Evolutionary conservation across 2,113 vertebrate species (phyloP).

Genomic region (Suricata suricatta): DNA sequence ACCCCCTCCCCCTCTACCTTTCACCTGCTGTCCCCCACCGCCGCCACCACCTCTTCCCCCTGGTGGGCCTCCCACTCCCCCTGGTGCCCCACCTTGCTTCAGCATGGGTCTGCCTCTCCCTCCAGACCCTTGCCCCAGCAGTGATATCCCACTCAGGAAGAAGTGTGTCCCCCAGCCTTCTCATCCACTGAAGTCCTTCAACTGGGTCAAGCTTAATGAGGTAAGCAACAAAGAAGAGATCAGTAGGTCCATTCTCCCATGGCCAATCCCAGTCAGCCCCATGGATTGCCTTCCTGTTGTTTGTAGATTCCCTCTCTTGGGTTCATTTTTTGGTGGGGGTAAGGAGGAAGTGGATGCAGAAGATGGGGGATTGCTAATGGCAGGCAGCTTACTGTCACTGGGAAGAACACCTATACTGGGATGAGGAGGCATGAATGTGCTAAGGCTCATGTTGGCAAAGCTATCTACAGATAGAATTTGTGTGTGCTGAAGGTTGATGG

Average conservation of each 20-base stretch:
- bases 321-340: neutral
- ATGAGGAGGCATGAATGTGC: neutral
- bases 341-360: neutral
- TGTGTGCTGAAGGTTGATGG: neutral
- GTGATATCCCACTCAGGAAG: slow-evolving; percentile 85
- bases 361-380: neutral
- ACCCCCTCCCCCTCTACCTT: slow-evolving; percentile 90
- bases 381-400: neutral
- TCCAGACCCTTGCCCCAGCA: slow-evolving; percentile 81
- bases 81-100: slow-evolving; percentile 95
- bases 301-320: neutral
- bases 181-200: slow-evolving; percentile 98
- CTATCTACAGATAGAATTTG: neutral
- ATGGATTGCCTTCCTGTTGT: neutral
- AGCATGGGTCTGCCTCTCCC: slow-evolving; percentile 85
- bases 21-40: slow-evolving; percentile 88
- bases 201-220: slow-evolving; percentile 98
- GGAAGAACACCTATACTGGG: neutral
- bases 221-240: slow-evolving; percentile 82
- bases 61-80: slow-evolving; percentile 92
- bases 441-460: neutral
- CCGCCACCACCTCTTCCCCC: slow-evolving; percentile 90
- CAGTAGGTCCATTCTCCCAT: rapidly evolving
- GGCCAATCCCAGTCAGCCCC: too few species aligned
- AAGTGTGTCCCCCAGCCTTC: slow-evolving; percentile 96